Base-by-base conservation (phyloP, 2,113 vertebrate species). In the Pantherophis guttatus region DNA sequence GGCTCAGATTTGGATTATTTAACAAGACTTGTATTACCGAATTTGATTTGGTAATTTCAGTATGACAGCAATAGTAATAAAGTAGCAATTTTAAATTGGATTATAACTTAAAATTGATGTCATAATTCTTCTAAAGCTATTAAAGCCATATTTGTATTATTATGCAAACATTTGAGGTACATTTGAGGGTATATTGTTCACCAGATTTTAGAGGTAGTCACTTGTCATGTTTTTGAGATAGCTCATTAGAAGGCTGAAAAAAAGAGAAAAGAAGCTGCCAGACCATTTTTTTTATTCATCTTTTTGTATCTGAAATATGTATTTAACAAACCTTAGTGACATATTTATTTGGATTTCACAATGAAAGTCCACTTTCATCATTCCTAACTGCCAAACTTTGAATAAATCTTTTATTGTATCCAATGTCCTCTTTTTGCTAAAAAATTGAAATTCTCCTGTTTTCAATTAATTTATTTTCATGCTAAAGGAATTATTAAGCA, bases 41-140 rank as follows among this genome's bases (percentile, higher is more conserved):
- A 97, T 96, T 94, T 95, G 93, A 97, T 97, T 97, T 95, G 92
- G 93, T 97, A 98, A 98, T 98, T 97, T 98, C 93, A 92, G 94
- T 97, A 97, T 97, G 96, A 97, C 97, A 98, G 95, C 95, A 97
- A 95, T 94, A 92, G 93, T 97, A 98, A 97, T 98, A 97, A 97
- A 98, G 97, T 70, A 96, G 93, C 96, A 97, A 97, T 98, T 97
- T 97, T 98, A 97, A 92, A 96, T 96, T 96, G 96, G 90, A 97
- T 97, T 97, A 98, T 98, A 97, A 97, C 94, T 93, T 44, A 48
- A 96, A 97, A 93, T 97, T 96, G 97, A 97, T 95, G 94, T 89
- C 93, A 95, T 52, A 55, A 55, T 93, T 97, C 95, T 97, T 95
- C 70, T 75, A 89, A 97, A 97, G 94, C 92, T 96, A 96, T 96